Evolutionary conservation across 35 echinoderm and acorn worm species (phyloP).

Genomic region (Apostichopus parvimensis): DNA sequence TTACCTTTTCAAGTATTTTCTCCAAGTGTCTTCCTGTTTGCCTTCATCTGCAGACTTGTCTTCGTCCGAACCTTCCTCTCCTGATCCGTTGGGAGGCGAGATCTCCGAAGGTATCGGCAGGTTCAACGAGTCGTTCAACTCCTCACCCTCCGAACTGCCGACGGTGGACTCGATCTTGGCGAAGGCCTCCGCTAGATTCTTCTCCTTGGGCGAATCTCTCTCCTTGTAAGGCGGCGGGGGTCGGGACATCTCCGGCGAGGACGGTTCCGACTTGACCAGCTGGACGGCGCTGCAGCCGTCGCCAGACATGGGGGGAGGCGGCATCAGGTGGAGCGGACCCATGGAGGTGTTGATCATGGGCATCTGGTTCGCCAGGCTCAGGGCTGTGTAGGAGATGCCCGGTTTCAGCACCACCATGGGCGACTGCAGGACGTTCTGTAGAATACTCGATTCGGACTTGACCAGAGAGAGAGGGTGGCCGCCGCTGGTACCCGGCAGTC

Average conservation of each 20-base stretch:
- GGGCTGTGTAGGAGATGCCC: constrained; percentile 32
- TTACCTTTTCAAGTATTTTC: constrained; percentile 93
- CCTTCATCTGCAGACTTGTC: constrained; percentile 34
- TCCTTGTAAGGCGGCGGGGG: constrained; percentile 51
- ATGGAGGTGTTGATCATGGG: constrained; percentile 38
- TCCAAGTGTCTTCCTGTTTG: constrained; percentile 84
- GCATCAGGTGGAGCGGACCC: constrained; percentile 11
- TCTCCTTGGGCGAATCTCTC: constrained; percentile 19
- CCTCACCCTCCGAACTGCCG: constrained; percentile 48
- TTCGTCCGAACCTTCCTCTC: constrained; percentile 12
- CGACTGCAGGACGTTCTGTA: constrained; percentile 52
- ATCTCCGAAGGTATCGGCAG: constrained; percentile 79
- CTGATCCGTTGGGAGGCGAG: constrained; percentile 61
- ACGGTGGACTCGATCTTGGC: constrained; percentile 68
- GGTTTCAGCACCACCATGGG: constrained; percentile 56
- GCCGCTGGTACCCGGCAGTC: constrained; percentile 5
- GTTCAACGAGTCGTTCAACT: constrained; percentile 92
- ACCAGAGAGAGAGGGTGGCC: constrained; percentile 45
- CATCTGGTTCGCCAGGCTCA: constrained; percentile 12
- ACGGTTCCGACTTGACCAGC: constrained; percentile 18
- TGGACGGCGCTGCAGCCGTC: not conserved
- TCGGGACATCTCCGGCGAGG: constrained; percentile 32
- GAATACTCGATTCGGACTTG: constrained; percentile 48
- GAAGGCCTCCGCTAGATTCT: constrained; percentile 67
- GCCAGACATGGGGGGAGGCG: not conserved